These are phyloP conservation scores for Griposia aprilina DNA, from an alignment of 2,888 invertebrate genomes.

Conservation along the genomic window DNA sequence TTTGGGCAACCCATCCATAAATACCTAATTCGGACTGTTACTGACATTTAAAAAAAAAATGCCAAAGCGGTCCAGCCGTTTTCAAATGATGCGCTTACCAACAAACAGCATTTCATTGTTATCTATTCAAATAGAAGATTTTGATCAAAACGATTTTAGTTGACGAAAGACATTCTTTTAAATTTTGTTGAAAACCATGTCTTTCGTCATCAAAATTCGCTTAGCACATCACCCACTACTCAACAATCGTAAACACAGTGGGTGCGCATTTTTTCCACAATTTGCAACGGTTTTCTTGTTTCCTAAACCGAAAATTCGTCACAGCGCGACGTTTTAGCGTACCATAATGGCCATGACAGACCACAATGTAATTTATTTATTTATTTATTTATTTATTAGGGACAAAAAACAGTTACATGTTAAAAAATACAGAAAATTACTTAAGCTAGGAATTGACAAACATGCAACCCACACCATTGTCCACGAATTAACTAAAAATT, in stretches of 20 bases:
- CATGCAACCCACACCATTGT: too few relatives aligned
- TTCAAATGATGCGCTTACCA: not conserved
- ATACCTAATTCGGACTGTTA: not conserved
- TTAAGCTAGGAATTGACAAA: too few relatives aligned
- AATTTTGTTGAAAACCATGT: not conserved
- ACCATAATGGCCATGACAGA: constrained; percentile 53
- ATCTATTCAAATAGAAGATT: not conserved
- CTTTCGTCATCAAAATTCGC: not conserved
- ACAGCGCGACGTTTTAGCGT: constrained; percentile 59
- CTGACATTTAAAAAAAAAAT: not conserved
- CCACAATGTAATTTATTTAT: constrained; percentile 67
- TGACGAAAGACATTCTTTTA: not conserved
- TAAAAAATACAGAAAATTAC: too few relatives aligned
- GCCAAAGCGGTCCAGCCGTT: not conserved
- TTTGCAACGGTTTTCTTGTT: constrained; percentile 65
- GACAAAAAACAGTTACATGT: too few relatives aligned
- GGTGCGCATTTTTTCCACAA: constrained; percentile 61
- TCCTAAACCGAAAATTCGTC: constrained; percentile 65
- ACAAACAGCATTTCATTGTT: not conserved
- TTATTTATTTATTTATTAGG: too few relatives aligned
- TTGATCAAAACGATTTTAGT: not conserved
- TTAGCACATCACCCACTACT: constrained; percentile 5
- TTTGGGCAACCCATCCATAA: not conserved
- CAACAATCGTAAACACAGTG: constrained; percentile 19
- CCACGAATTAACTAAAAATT: too few relatives aligned